Percentiles rank a stretch among this genome's conserved stretches.
Evolutionary conservation across 2,888 invertebrate species (phyloP).

Genomic region (Nomada hirtipes): DNA sequence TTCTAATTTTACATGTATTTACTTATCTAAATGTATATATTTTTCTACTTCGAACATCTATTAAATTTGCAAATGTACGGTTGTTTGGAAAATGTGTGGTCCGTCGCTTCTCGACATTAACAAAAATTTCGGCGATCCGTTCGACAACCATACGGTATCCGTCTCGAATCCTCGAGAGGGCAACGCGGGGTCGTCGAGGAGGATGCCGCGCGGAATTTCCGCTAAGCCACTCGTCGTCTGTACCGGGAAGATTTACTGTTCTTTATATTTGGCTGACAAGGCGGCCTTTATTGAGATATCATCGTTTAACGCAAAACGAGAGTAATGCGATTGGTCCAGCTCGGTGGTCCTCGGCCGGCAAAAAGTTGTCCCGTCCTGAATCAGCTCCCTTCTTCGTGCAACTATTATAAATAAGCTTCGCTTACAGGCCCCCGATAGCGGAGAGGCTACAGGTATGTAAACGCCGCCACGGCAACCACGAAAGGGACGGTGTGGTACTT

Average conservation of each 20-base stretch:
- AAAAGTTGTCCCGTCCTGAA: slow-evolving; percentile 50
- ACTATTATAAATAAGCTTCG: slow-evolving; percentile 63
- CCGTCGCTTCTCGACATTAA: no score
- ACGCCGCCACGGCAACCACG: slow-evolving; percentile 46
- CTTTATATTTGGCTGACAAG: slow-evolving; percentile 41
- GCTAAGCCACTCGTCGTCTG: not conserved
- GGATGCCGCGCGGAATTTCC: slow-evolving; percentile 21
- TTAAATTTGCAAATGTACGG: no score
- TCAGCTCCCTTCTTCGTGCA: slow-evolving; percentile 24
- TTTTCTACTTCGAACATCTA: no score
- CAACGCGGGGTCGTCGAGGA: not conserved
- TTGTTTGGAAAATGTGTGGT: no score
- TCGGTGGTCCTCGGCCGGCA: slow-evolving; percentile 54
- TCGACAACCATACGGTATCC: not conserved
- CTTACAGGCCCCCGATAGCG: slow-evolving; percentile 37
- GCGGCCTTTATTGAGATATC: slow-evolving; percentile 65
- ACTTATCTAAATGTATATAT: no score
- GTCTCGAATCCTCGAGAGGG: not conserved
- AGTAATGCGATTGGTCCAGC: slow-evolving; percentile 61
- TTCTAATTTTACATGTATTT: no score
- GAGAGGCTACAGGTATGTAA: slow-evolving; percentile 30
- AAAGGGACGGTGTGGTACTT: slow-evolving; percentile 68
- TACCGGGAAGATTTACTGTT: slow-evolving; percentile 52
- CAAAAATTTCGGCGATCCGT: not conserved
- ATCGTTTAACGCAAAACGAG: slow-evolving; percentile 65